Base-by-base conservation (phyloP, 2,797 vertebrate species). In the Remorina albescens region DNA sequence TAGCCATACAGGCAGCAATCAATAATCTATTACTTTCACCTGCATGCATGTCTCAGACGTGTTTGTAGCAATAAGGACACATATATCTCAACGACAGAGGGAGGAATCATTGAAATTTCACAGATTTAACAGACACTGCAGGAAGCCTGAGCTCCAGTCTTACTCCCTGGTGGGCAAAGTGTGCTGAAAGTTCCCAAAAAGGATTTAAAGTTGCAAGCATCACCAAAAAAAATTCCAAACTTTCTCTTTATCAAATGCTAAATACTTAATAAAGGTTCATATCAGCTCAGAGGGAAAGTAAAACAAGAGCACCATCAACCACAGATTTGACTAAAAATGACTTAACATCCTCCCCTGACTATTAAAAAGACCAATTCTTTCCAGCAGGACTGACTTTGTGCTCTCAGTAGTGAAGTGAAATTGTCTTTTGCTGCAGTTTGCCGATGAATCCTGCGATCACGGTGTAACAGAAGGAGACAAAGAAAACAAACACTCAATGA, bases 21-120 rank as follows among this genome's bases (percentile, higher is more conserved):
- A 72, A 88, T 90, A 84, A 78, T 85, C 74, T 66, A 80, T 87
- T 77, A 65, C n/a, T 60, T 54, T 53, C 18, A 41, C 13, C 39
- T 67, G 42, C 63, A 19, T 63, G 53, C 32, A 41, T 65, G 53
- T 51, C 8, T 42, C n/a, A 23, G 18, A 23, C 5, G 44, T 30
- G 16, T 74, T 65, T 36, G 41, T 5, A n/a, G 21, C 26, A 59
- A 26, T 28, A 61, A 21, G 54, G 26, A 69, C 56, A 46, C 36
- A 13, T 60, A 8, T 19, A n/a, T 21, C 34, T 37, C 23, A 4
- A 6, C 47, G 26, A 65, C 4, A 11, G n/a, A n/a, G n/a, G n/a
- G n/a, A n/a, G n/a, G n/a, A n/a, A n/a, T n/a, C 41, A 39, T 41
- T 51, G 1, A 50, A 53, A 64, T 57, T 23, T 50, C 19, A 69